Base-by-base conservation (phyloP, 1,140 invertebrate species). In the Pararge aegeria region DNA sequence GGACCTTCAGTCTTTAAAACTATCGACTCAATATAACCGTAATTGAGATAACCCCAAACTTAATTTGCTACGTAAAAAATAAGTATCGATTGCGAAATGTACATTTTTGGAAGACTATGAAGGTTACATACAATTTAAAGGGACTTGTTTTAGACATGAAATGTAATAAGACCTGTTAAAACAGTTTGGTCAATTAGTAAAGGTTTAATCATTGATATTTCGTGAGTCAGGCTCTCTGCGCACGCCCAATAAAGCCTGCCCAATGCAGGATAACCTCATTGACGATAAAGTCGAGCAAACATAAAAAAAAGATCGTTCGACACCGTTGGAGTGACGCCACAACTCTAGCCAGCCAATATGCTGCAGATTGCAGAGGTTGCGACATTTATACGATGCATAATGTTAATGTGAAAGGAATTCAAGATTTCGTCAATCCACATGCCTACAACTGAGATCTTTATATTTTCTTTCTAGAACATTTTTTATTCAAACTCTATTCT, bases 241-340 rank as follows among this genome's bases (percentile, higher is more conserved):
- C 59, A 68, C 53, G 65, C 68, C 65, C 59, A 63, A 55, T 64
- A 59, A 12, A 30, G 56, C 51, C 42, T 42, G 55, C 42, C 12
- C 46, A 30, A 55, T 60, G 46, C 63, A 51, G 64, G 58, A 61
- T 58, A 66, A 64, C 51, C 54, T 57, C 54, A 59, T 34, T 55
- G 37, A 44, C 9, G 15, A 21, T 37, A 37, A 46, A 20, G 37
- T 27, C 1, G 10, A 54, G 6, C 37, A 19, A 34, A 55, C 30
- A 55, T 15, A 19, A 46, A 20, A 5, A 46, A 24, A 46, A 30
- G 24, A 46, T 40, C n/a, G 12, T 1, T 46, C 42, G 16, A 46
- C 16, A 46, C 7, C 42, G 5, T 46, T 46, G 18, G 16, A 46
- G 18, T 55, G 40, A 55, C 38, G 53, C 42, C 27, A 55, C 53